Percentiles rank a stretch among this genome's conserved stretches.
Conservation (phyloP, 2,888 invertebrate species). For the Leptodirus hochenwartii region DNA sequence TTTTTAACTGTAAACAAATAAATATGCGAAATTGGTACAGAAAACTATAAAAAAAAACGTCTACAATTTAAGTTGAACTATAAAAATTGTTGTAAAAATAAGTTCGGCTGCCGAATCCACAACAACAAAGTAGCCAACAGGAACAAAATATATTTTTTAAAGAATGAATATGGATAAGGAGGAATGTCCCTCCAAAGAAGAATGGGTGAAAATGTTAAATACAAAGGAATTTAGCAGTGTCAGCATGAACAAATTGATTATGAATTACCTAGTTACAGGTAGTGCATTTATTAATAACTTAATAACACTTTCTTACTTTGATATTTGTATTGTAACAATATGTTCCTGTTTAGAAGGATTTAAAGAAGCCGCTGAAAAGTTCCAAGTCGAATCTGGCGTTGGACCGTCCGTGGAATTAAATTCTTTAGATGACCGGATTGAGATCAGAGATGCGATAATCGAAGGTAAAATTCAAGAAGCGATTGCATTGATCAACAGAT, state of each 20-base stretch:
- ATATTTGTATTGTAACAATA: conserved; percentile 6
- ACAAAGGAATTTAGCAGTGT: conserved; percentile 68
- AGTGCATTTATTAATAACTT: conserved; percentile 14
- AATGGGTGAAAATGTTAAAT: conserved; percentile 57
- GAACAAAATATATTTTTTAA: too few relatives aligned
- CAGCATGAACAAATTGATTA: conserved; percentile 92
- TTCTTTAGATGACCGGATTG: conserved; percentile 77
- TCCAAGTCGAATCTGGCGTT: conserved; percentile 84
- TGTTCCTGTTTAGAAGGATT: conserved; percentile 51
- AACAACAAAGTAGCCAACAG: too few relatives aligned
- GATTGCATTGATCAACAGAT: conserved; percentile 78
- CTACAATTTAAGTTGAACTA: too few relatives aligned
- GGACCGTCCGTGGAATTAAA: conserved; percentile 61
- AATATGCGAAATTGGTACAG: too few relatives aligned
- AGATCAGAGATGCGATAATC: conserved; percentile 87
- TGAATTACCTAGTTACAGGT: conserved; percentile 98
- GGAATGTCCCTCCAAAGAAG: conserved; percentile 46
- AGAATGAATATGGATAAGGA: too few relatives aligned
- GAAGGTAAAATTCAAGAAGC: conserved; percentile 85
- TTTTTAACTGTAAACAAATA: too few relatives aligned
- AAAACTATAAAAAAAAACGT: too few relatives aligned
- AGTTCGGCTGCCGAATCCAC: too few relatives aligned
- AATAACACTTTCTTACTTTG: conserved; percentile 4
- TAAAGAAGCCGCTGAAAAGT: conserved; percentile 94
- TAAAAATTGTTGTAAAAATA: too few relatives aligned